These are phyloP conservation scores for Porites divaricata DNA, from an alignment of 92 coral and sea anemone genomes.

Conservation along the genomic window DNA sequence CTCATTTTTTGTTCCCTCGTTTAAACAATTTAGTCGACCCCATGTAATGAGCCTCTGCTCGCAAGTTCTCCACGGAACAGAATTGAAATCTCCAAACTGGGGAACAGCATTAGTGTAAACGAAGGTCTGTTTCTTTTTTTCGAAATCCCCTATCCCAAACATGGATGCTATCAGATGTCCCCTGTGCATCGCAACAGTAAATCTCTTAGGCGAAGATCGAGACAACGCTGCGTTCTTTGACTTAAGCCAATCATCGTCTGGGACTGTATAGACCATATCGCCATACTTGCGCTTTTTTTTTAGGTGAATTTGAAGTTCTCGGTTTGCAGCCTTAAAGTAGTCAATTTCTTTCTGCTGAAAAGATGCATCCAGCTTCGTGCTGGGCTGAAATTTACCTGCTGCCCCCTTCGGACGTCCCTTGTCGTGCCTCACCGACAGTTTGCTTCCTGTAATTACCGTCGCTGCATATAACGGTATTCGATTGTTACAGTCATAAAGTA, in stretches of 20 bases:
- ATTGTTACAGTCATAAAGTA: conserved; percentile 48
- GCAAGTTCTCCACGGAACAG: conserved; percentile 14
- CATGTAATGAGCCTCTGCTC: conserved; percentile 27
- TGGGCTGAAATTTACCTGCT: too few relatives aligned
- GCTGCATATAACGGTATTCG: conserved; percentile 56
- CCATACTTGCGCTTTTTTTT: too few relatives aligned
- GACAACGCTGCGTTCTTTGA: too few relatives aligned
- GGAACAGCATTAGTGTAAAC: conserved; percentile 57
- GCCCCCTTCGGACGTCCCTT: too few relatives aligned
- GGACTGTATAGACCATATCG: too few relatives aligned
- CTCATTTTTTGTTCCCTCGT: too few relatives aligned
- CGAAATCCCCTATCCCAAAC: conserved; percentile 15
- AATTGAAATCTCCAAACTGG: conserved; percentile 51
- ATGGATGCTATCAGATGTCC: conserved; percentile 48
- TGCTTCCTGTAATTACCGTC: conserved; percentile 21
- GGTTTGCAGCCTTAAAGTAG: background rate
- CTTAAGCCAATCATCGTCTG: too few relatives aligned
- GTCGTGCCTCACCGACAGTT: too few relatives aligned
- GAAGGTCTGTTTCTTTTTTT: conserved; percentile 22
- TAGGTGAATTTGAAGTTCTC: too few relatives aligned
- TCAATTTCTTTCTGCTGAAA: conserved; percentile 4
- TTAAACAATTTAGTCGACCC: conserved; percentile 34
- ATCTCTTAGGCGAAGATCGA: too few relatives aligned
- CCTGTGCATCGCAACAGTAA: conserved; percentile 3
- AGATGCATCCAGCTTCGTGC: too few relatives aligned